phyloP scores from a whole-genome alignment of 2,888 invertebrate genomes.

The Cephus pygmeus region DNA sequence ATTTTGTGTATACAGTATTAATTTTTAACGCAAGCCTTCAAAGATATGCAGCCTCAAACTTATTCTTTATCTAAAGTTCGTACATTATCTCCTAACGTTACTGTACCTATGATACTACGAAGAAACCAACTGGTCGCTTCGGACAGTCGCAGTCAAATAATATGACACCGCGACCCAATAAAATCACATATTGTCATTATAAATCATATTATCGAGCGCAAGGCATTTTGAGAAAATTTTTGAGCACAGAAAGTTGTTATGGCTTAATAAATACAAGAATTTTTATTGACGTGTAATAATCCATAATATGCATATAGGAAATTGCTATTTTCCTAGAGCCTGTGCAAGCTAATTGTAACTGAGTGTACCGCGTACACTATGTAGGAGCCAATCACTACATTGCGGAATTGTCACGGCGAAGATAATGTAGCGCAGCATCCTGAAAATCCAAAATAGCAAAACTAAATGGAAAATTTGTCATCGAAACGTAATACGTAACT shows the following conservation, averaged over 20 bases:
- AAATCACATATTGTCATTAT: background rate
- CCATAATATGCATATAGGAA: background rate
- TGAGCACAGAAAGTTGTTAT: background rate
- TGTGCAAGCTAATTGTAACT: background rate
- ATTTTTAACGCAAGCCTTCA: constrained; percentile 18
- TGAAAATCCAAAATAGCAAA: background rate
- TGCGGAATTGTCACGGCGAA: background rate
- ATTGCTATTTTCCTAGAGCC: background rate
- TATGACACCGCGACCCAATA: background rate
- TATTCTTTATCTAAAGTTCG: background rate
- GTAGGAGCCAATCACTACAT: background rate
- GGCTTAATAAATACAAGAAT: background rate
- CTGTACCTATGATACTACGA: constrained; percentile 4
- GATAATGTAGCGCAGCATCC: background rate
- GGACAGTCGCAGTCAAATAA: constrained; percentile 5
- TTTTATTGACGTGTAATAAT: background rate
- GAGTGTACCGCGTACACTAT: background rate
- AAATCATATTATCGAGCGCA: background rate
- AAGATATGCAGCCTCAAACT: constrained; percentile 34
- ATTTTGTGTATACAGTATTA: constrained; percentile 44
- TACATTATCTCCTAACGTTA: background rate
- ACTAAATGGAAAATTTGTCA: background rate
- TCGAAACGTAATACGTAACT: background rate
- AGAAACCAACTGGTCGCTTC: constrained; percentile 6
- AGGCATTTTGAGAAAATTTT: background rate